Evolutionary conservation across 2,888 invertebrate genomes (phyloP), one percentile per base, ranked within the genome.

Genomic region (Thelaira solivaga): DNA sequence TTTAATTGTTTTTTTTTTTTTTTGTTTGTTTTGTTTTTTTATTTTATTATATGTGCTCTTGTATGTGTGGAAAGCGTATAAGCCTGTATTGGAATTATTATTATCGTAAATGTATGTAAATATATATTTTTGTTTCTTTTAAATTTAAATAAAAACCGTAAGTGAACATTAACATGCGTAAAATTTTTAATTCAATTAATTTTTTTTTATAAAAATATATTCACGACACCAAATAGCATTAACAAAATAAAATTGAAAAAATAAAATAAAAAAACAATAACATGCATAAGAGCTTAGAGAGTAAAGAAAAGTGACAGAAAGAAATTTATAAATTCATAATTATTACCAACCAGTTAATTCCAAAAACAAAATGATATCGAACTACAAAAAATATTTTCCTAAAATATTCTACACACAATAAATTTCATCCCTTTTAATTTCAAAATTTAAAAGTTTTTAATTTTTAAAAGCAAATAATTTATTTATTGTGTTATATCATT

Each of bases 111-210:
- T 55, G 53, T 49, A 43, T 43, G 18, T 34, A n/a, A n/a, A 36
- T 57, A 57, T 61, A 75, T 72, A 81, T 80, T 73, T 81, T 82
- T 73, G 69, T 71, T 79, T 67, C 75, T 75, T 71, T 72, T 68
- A 13, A n/a, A 16, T 43, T 47, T 39, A 16, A 41, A 31, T 49
- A 3, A 45, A 55, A 55, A 49, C 64, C 57, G 39, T 31, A 8
- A 41, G 67, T 82, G 69, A 84, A 86, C 85, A 86, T 83, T 82
- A 85, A 86, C 86, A 86, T 86, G 86, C 86, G 84, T 57, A 80
- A 80, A 62, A 80, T 57, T 47, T 11, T 26, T 16, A 11, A 51
- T 22, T 45, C 3, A 34, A 51, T 39, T 41, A 5, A 18, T 29
- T 4, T 29, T 18, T 41, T 41, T 13, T 45, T 51, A 5, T 45